These are phyloP conservation scores for Athalia cordata DNA, from an alignment of 2,888 invertebrate species.

Conservation along the genomic window DNA sequence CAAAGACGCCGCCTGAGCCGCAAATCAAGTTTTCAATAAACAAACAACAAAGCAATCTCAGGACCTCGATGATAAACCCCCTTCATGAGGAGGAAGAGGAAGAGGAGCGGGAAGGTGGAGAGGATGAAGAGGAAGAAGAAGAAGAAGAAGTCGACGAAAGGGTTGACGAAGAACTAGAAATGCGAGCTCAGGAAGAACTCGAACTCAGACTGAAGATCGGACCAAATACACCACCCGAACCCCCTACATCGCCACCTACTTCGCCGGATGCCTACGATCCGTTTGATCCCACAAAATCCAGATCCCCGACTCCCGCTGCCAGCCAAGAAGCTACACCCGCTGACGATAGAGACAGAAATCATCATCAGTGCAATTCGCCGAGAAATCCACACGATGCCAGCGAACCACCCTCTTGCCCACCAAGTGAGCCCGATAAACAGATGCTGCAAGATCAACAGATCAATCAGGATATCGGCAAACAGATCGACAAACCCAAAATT, in stretches of 20 bases:
- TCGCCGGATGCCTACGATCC: conserved; percentile 93
- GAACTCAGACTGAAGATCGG: conserved; percentile 74
- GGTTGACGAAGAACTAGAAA: conserved; percentile 69
- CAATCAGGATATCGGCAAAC: conserved; percentile 53
- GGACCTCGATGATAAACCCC: conserved; percentile 75
- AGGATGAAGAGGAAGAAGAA: conserved; percentile 68
- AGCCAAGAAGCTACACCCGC: conserved; percentile 62
- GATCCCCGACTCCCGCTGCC: conserved; percentile 78
- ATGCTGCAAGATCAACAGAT: conserved; percentile 53
- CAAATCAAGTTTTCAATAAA: conserved; percentile 80
- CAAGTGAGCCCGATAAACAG: conserved; percentile 48
- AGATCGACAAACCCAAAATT: conserved; percentile 68
- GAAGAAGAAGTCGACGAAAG: conserved; percentile 71
- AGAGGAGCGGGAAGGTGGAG: too few species aligned
- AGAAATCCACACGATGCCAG: conserved; percentile 59
- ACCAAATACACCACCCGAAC: conserved; percentile 83
- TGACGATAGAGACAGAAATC: conserved; percentile 67
- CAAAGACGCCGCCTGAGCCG: conserved; percentile 86
- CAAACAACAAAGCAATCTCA: conserved; percentile 66
- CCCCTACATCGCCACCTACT: conserved; percentile 81
- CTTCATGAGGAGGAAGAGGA: conserved; percentile 77
- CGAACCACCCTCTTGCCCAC: conserved; percentile 49
- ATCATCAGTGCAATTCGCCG: conserved; percentile 61
- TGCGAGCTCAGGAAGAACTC: conserved; percentile 69
- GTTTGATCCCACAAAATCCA: conserved; percentile 91